phyloP scores from a whole-genome alignment of 1,140 invertebrate genomes.

The Pseudomyrmex pallidus region DNA sequence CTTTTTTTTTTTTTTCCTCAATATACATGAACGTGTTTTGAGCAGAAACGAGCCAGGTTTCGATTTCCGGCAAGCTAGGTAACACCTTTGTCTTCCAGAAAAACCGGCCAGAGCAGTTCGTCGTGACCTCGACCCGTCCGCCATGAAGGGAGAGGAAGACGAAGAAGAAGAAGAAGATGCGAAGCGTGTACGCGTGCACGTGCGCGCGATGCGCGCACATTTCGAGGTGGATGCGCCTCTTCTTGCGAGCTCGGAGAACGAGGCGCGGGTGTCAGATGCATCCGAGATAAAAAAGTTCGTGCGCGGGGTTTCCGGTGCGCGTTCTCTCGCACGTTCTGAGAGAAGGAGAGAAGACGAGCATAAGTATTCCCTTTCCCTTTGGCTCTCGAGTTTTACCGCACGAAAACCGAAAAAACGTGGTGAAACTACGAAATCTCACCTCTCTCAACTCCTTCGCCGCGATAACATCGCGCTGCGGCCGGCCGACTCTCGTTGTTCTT shows the following conservation, averaged over 20 bases:
- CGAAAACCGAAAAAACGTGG: slow-evolving; percentile 81
- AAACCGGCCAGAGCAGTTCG: slow-evolving; percentile 46
- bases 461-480: slow-evolving; percentile 71
- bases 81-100: slow-evolving; percentile 43
- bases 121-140: slow-evolving; percentile 51
- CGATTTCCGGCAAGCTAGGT: slow-evolving; percentile 50
- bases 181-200: slow-evolving; percentile 48
- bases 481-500: slow-evolving; percentile 30
- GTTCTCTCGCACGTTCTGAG: slow-evolving; percentile 48
- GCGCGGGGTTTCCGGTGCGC: slow-evolving; percentile 76
- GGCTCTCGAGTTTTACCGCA: slow-evolving; percentile 67
- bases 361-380: slow-evolving; percentile 61
- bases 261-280: slow-evolving; percentile 81
- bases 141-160: background rate
- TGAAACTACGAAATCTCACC: slow-evolving; percentile 78
- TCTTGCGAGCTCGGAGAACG: slow-evolving; percentile 45
- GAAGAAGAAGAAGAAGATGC: slow-evolving; percentile 8
- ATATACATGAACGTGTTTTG: background rate
- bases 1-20: background rate
- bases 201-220: slow-evolving; percentile 57
- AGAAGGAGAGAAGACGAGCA: slow-evolving; percentile 30
- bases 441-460: slow-evolving; percentile 77
- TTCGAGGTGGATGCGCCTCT: slow-evolving; percentile 41
- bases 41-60: slow-evolving; percentile 62
- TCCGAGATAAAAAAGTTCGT: slow-evolving; percentile 70